phyloP scores from a whole-genome alignment of 2,888 invertebrate species.

The Gymnosoma rotundatum region DNA sequence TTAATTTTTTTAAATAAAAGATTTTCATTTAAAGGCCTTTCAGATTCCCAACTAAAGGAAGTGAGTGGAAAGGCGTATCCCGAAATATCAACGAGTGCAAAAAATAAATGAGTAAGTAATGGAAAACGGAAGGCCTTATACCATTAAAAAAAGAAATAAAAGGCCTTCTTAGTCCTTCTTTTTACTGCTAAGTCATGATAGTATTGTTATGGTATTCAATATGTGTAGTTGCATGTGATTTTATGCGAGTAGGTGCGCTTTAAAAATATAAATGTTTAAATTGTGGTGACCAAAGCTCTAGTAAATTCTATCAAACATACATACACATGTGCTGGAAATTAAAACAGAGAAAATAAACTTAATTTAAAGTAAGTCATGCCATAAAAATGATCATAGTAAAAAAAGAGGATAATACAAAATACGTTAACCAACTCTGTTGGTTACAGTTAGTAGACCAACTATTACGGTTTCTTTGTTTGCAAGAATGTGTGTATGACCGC shows the following conservation, averaged over 20 bases:
- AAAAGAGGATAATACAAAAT: slow-evolving; percentile 15
- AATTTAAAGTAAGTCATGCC: slow-evolving; percentile 42
- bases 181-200: too few relatives aligned
- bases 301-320: slow-evolving; percentile 15
- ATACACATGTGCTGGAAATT: slow-evolving; percentile 11
- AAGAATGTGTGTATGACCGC: background rate
- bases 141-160: too few relatives aligned
- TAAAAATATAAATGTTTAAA: slow-evolving; percentile 34
- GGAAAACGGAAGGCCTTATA: too few relatives aligned
- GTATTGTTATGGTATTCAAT: too few relatives aligned
- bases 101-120: too few relatives aligned
- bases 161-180: too few relatives aligned
- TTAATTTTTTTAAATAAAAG: too few relatives aligned
- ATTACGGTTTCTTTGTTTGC: background rate
- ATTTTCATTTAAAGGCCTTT: too few relatives aligned
- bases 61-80: too few relatives aligned
- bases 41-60: too few relatives aligned
- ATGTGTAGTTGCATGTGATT: too few relatives aligned
- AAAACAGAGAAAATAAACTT: slow-evolving; percentile 8
- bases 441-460: background rate
- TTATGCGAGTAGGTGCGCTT: background rate
- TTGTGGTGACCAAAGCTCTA: slow-evolving; percentile 5
- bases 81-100: too few relatives aligned
- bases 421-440: slow-evolving; percentile 23
- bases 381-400: slow-evolving; percentile 45